Conservation (phyloP, 2,888 invertebrate species). For the Chrysolina americana region DNA sequence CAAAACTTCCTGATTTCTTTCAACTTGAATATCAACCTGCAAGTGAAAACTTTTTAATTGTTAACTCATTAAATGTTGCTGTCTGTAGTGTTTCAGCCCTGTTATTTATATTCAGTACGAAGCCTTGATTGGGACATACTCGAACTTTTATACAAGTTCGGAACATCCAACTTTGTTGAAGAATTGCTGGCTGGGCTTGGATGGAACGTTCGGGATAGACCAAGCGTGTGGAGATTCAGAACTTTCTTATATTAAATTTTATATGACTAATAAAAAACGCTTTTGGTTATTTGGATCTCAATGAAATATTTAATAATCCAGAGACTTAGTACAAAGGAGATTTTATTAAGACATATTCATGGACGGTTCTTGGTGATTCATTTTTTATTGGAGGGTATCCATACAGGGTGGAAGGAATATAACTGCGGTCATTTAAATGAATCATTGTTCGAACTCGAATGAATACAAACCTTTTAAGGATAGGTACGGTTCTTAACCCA, state of each 20-base stretch:
- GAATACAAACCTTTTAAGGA: too few relatives aligned
- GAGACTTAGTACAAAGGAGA: background rate
- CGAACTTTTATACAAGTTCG: constrained; percentile 39
- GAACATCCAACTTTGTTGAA: constrained; percentile 14
- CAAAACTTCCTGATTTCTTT: background rate
- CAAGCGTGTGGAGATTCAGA: background rate
- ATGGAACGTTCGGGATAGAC: background rate
- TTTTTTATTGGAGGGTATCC: background rate
- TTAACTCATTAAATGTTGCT: constrained; percentile 33
- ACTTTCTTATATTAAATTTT: constrained; percentile 17
- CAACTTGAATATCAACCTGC: constrained; percentile 17
- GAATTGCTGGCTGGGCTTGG: constrained; percentile 1
- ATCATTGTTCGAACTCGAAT: background rate
- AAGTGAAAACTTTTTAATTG: constrained; percentile 36
- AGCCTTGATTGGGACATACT: constrained; percentile 41
- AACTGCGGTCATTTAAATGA: too few relatives aligned
- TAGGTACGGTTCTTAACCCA: too few relatives aligned
- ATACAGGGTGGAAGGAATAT: too few relatives aligned
- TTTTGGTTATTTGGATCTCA: background rate
- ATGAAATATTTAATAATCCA: constrained; percentile 9
- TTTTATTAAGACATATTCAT: background rate
- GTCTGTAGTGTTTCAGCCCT: constrained; percentile 33
- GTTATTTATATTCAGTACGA: constrained; percentile 46
- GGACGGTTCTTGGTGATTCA: background rate
- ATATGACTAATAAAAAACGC: background rate